A percentile compares a stretch with the other conserved stretches of the same genome.
These are phyloP conservation scores for Anolis sagrei DNA, from an alignment of 2,113 vertebrate genomes.

Conservation along the genomic window DNA sequence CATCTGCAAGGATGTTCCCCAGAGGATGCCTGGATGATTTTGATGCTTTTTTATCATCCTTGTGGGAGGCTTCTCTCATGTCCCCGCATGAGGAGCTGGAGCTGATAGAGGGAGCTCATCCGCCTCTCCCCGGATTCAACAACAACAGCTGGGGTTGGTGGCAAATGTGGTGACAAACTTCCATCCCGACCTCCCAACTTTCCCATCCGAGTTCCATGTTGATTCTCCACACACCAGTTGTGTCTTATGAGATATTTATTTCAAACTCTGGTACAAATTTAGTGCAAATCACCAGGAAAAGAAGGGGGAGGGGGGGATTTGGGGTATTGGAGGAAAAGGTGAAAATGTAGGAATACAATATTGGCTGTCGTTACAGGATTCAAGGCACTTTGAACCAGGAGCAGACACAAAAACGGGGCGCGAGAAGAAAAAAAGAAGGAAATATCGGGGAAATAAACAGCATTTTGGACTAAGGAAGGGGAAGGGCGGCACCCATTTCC, in stretches of 20 bases:
- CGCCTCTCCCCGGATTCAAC: no score
- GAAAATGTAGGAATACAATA: not conserved
- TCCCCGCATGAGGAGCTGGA: no score
- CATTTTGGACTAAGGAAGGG: no score
- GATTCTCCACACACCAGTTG: no score
- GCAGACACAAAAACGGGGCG: not conserved
- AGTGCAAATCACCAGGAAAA: constrained; percentile 18
- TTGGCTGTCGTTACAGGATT: not conserved
- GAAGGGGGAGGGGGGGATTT: not conserved
- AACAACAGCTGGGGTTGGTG: no score
- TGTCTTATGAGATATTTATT: constrained; percentile 18
- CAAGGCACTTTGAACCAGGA: constrained; percentile 33
- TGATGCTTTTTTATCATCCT: no score
- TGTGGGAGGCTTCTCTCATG: no score
- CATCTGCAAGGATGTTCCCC: no score
- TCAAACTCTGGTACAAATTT: constrained; percentile 27
- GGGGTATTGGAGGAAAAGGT: not conserved
- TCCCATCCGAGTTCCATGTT: not conserved
- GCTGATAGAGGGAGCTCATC: no score
- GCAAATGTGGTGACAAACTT: no score
- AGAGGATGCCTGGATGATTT: no score
- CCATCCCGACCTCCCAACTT: no score
- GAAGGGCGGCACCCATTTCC: not conserved
- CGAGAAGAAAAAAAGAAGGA: not conserved
- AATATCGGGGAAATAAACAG: not conserved